Percentiles rank a stretch among this genome's conserved stretches.
phyloP scores from a whole-genome alignment of 2,888 invertebrate species.

The Platerodrilus igneus region DNA sequence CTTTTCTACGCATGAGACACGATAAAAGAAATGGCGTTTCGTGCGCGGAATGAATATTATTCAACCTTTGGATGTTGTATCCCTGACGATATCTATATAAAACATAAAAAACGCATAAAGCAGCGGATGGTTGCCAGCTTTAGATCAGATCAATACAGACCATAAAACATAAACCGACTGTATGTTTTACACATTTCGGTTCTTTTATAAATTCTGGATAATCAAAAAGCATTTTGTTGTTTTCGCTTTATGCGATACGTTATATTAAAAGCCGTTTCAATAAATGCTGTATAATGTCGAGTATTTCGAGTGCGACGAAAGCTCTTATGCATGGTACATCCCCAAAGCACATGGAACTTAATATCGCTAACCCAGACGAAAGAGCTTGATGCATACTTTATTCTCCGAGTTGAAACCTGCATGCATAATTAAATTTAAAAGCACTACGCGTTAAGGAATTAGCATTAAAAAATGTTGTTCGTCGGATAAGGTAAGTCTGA shows the following conservation, averaged over 20 bases:
- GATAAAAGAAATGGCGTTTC: constrained; percentile 35
- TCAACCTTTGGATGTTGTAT: constrained; percentile 32
- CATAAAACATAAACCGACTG: constrained; percentile 29
- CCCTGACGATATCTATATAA: constrained; percentile 34
- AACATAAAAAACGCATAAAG: constrained; percentile 35
- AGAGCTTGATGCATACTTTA: too few relatives aligned
- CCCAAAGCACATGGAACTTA: too few relatives aligned
- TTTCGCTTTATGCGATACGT: constrained; percentile 13
- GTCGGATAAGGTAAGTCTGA: too few relatives aligned
- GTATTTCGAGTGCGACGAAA: too few relatives aligned
- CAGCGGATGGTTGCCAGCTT: constrained; percentile 29
- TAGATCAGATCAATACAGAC: constrained; percentile 27
- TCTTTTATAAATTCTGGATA: constrained; percentile 21
- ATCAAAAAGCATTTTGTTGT: constrained; percentile 22
- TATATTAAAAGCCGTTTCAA: constrained; percentile 16
- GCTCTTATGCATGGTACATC: too few relatives aligned
- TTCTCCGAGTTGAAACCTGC: too few relatives aligned
- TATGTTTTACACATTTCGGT: constrained; percentile 28
- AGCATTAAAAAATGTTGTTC: too few relatives aligned
- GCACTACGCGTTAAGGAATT: too few relatives aligned
- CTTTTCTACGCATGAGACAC: constrained; percentile 34
- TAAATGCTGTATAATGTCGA: too few relatives aligned
- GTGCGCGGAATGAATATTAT: constrained; percentile 34
- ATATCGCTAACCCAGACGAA: too few relatives aligned
- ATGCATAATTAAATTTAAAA: too few relatives aligned